Percentiles rank a stretch among this genome's conserved stretches.
phyloP scores from a whole-genome alignment of 2,113 vertebrate species.

The Malurus cyaneus region DNA sequence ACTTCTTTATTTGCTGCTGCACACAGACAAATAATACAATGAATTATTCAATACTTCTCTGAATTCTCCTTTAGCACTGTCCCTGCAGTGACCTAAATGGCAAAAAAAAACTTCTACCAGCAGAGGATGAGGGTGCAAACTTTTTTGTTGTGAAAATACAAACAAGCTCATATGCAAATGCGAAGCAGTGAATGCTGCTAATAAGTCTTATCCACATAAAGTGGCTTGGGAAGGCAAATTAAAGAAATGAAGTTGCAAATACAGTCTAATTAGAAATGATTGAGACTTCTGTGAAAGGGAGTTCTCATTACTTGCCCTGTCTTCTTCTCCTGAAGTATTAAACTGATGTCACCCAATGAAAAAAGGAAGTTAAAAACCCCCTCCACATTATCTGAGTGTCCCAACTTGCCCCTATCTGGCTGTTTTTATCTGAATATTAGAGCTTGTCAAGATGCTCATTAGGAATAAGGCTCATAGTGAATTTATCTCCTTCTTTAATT shows the following conservation, averaged over 20 bases:
- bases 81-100: not conserved
- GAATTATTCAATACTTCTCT: not conserved
- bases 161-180: not conserved
- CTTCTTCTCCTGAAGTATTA: not conserved
- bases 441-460: not conserved
- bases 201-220: not conserved
- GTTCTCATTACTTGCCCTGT: not conserved
- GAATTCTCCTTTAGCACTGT: not conserved
- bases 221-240: not conserved
- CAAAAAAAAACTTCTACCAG: not conserved
- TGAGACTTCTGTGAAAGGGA: not conserved
- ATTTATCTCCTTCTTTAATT: constrained; percentile 44
- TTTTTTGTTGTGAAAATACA: not conserved
- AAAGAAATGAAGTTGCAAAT: constrained; percentile 23
- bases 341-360: not conserved
- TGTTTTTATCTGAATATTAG: constrained; percentile 8
- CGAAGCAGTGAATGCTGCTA: not conserved
- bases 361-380: not conserved
- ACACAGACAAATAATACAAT: not conserved
- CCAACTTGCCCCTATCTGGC: not conserved
- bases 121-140: not conserved
- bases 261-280: not conserved
- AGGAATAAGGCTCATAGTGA: not conserved
- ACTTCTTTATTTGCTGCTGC: not conserved
- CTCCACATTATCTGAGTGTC: not conserved